Percentiles rank a stretch among this genome's conserved stretches.
Evolutionary conservation across 2,888 invertebrate species (phyloP).

Genomic region (Athrips mouffetella): DNA sequence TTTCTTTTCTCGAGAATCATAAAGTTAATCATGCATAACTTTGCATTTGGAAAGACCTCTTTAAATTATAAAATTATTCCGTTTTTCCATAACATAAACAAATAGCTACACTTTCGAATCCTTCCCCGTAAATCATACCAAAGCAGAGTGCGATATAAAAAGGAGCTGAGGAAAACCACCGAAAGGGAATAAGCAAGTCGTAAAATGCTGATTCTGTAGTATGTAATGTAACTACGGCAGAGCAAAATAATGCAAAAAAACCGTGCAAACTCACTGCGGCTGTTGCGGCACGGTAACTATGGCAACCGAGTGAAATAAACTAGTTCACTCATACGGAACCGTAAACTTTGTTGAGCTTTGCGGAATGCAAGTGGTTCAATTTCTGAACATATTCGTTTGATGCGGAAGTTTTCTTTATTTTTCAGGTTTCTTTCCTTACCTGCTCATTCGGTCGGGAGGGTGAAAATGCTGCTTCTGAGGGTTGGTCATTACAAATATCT

Average conservation of each 20-base stretch:
- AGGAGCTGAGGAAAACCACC: conserved; percentile 1
- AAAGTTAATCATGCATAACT: no score
- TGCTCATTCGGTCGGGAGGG: conserved; percentile 66
- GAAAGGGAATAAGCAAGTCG: conserved; percentile 27
- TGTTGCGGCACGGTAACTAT: conserved; percentile 26
- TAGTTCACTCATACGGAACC: conserved; percentile 2
- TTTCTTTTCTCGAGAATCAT: no score
- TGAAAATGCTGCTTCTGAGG: conserved; percentile 49
- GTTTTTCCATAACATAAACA: not conserved
- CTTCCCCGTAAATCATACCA: not conserved
- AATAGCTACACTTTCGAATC: not conserved
- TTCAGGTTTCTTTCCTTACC: conserved; percentile 45
- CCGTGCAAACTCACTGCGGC: conserved; percentile 35
- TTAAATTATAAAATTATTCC: no score
- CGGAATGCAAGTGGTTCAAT: conserved; percentile 9
- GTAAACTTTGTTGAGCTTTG: not conserved
- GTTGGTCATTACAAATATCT: conserved; percentile 70
- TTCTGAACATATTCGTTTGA: conserved; percentile 7
- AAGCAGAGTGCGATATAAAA: conserved; percentile 8
- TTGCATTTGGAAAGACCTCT: no score
- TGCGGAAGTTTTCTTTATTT: no score
- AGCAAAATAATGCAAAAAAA: conserved; percentile 35
- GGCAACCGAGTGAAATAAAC: conserved; percentile 23
- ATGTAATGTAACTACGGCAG: conserved; percentile 25
- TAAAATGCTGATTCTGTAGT: conserved; percentile 37